Evolutionary conservation across 2,888 invertebrate genomes (phyloP).

Genomic region (Esperia sulphurella): DNA sequence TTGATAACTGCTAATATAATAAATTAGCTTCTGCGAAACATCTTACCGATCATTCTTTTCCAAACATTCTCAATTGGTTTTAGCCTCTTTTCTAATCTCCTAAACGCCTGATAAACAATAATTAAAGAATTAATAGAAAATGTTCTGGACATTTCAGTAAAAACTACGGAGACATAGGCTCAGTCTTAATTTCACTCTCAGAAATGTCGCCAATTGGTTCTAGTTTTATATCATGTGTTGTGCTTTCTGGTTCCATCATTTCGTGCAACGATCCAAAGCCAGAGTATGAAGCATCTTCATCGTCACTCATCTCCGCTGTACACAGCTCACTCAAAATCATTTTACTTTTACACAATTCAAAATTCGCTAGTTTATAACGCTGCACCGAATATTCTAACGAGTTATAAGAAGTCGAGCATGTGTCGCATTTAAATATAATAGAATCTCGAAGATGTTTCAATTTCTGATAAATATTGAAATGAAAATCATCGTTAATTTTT

Average conservation of each 20-base stretch:
- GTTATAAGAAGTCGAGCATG: constrained; percentile 38
- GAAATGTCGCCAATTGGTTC: constrained; percentile 21
- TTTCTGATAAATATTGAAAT: constrained; percentile 35
- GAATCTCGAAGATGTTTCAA: constrained; percentile 41
- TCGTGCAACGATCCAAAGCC: constrained; percentile 35
- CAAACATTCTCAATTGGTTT: too few relatives aligned
- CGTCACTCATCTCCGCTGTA: constrained; percentile 60
- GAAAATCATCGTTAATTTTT: constrained; percentile 42
- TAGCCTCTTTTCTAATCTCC: too few relatives aligned
- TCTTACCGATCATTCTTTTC: too few relatives aligned
- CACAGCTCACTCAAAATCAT: constrained; percentile 60
- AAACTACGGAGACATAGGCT: constrained; percentile 29
- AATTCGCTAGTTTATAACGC: constrained; percentile 33
- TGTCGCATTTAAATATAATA: constrained; percentile 46
- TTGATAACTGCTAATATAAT: too few relatives aligned
- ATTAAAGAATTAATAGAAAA: too few relatives aligned
- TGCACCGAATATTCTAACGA: constrained; percentile 49
- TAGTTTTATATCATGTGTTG: constrained; percentile 32
- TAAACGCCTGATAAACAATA: too few relatives aligned
- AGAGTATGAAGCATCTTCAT: constrained; percentile 25
- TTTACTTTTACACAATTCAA: constrained; percentile 35
- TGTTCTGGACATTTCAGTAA: too few relatives aligned
- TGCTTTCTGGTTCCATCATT: constrained; percentile 45
- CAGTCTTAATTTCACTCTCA: constrained; percentile 30
- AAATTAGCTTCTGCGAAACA: too few relatives aligned